Base-by-base conservation (phyloP, 2,113 vertebrate species). In the Sphaerodactylus townsendi region DNA sequence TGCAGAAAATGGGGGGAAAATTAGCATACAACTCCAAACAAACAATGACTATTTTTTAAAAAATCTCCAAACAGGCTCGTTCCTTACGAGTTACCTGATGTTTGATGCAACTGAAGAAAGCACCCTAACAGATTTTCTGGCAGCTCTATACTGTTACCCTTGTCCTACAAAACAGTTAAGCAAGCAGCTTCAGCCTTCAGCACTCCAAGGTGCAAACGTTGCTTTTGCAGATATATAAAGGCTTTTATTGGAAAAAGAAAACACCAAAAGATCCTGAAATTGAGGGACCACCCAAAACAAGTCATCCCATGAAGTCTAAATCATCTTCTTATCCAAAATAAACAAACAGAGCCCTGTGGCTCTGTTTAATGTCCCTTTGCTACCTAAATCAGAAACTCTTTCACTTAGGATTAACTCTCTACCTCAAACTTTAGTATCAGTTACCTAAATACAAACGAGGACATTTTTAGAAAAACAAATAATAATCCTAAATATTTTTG, bases 201-300 rank as follows among this genome's bases (percentile, higher is more conserved):
- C 56, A 3, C 5, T 69, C 17, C 76, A 83, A 87, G 73, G 86
- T 65, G 81, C 30, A 82, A 1, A 85, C 37, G 81, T 76, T 92
- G 90, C 80, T 64, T 79, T 76, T 77, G 74, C 91, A 92, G 75
- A 91, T 70, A 90, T n/a, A 44, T 59, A 84, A 82, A 66, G 69
- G 28, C 8, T 87, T 88, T 89, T 75, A 79, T 37, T 59, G 37
- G 30, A 10, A 87, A 68, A 30, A 74, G 72, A 81, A 77, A 93
- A 86, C 56, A 91, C 83, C 87, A 74, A 83, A 87, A 62, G 82
- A 93, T 87, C 90, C 59, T 93, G 75, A 93, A 95, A 91, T 87
- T 86, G 92, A 59, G 91, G n/a, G 91, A 92, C 84, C 86, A 88
- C 79, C 86, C 92, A 50, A 93, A 93, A 90, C 10, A 92, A 91